Conservation (phyloP, 2,113 vertebrate genomes). For the Pipra filicauda region DNA sequence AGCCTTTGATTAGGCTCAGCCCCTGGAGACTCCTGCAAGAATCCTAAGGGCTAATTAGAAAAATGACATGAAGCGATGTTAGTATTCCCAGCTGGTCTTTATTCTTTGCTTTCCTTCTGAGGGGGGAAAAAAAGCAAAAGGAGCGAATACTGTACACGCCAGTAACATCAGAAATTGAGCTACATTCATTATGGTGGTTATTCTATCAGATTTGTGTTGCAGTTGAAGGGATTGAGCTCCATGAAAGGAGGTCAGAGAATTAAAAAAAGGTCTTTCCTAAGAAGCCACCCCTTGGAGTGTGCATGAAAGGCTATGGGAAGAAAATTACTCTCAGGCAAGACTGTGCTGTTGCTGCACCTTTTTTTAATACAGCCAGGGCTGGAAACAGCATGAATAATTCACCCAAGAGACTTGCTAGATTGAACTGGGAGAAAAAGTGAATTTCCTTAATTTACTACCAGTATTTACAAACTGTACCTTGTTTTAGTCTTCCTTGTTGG, state of each 20-base stretch:
- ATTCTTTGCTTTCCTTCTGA: neutral
- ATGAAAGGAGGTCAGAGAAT: neutral
- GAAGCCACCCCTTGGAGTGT: neutral
- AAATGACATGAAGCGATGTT: neutral
- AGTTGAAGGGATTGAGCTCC: neutral
- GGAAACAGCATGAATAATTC: neutral
- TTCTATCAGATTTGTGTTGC: neutral
- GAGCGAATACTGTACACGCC: neutral
- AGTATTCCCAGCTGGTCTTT: neutral
- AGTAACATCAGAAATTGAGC: neutral
- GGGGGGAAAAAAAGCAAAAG: neutral
- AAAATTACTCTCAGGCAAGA: neutral
- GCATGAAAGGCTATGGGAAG: neutral
- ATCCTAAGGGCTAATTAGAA: constrained; percentile 15
- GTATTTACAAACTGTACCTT: neutral
- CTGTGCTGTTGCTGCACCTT: neutral
- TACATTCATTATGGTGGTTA: neutral
- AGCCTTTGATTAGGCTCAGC: constrained; percentile 24
- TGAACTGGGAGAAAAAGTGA: neutral
- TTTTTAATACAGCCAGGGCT: neutral
- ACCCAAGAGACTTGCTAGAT: neutral
- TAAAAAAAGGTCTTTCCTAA: neutral
- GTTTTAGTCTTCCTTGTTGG: neutral
- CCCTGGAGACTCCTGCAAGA: neutral
- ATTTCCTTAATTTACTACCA: neutral